Conservation (phyloP, 2,888 invertebrate genomes). For the Nebria brevicollis region DNA sequence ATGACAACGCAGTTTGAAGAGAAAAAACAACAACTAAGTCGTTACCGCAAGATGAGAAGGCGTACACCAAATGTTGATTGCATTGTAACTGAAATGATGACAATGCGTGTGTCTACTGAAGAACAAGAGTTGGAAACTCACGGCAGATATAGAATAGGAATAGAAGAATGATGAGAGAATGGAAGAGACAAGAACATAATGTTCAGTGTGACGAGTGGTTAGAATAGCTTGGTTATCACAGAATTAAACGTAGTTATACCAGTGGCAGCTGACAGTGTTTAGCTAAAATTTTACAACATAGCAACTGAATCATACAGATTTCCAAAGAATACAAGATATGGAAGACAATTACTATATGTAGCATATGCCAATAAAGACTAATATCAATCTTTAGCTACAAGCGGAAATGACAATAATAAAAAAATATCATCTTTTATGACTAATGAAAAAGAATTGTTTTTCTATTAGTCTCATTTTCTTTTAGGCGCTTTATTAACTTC, state of each 20-base stretch:
- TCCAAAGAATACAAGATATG: too few relatives aligned
- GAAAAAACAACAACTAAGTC: neutral
- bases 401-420: too few relatives aligned
- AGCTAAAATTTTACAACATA: neutral
- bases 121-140: constrained; percentile 3
- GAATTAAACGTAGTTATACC: neutral
- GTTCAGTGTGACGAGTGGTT: neutral
- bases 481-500: too few relatives aligned
- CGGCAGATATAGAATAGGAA: neutral
- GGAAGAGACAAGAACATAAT: neutral
- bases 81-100: constrained; percentile 1
- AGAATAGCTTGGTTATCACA: constrained; percentile 9
- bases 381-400: too few relatives aligned
- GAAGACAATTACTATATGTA: too few relatives aligned
- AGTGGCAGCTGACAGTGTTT: neutral
- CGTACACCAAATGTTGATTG: neutral
- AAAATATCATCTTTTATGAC: too few relatives aligned
- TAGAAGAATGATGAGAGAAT: neutral
- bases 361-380: too few relatives aligned
- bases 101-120: neutral
- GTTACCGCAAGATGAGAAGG: constrained; percentile 1
- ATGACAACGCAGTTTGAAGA: neutral
- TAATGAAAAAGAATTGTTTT: too few relatives aligned
- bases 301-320: too few relatives aligned
- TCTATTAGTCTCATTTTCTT: too few relatives aligned